Base-by-base conservation (phyloP, 2,797 vertebrate species). In the Chromis chromis region DNA sequence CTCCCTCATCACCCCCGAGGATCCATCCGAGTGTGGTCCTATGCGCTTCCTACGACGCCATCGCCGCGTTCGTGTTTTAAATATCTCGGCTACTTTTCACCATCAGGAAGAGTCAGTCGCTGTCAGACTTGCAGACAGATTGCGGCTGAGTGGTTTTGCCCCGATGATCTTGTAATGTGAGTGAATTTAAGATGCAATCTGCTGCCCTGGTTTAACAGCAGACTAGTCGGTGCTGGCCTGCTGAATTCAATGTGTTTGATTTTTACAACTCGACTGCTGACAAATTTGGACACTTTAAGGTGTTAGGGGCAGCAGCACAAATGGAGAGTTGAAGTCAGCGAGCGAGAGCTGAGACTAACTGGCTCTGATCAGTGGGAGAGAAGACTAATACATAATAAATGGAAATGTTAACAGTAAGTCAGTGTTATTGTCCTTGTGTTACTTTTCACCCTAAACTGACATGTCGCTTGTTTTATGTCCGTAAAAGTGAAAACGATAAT, bases 101-200 rank as follows among this genome's bases (percentile, higher is more conserved):
- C 86, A 84, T 90, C 91, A 85, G 91, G 89, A 91, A 65, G 89
- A 91, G 93, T 90, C 86, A 50, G 67, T 84, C 70, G 36, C 85
- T 81, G 83, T 87, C 88, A 87, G 87, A 76, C 84, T 78, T 5
- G 19, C 74, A 79, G 85, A 82, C 89, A 86, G 82, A 89, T 88
- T 89, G 85, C 13, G 61, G 61, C 79, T 63, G 85, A 89, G 79
- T 70, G 69, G 58, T 83, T 88, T 84, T 86, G 77, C 83, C 86
- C 85, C 60, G 62, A 73, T 80, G 88, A 82, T 90, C 87, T 84
- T 74, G 82, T 86, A 86, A 90, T 78, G 69, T 72, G 79, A 85
- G 78, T 50, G 74, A 86, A 82, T 87, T 88, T 84, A 86, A 90
- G 86, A 85, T 49, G 65, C 85, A 89, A 83, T 90, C 88, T 89